These are phyloP conservation scores for Trachelipus rathkii DNA, from an alignment of 1,140 invertebrate species.

Conservation along the genomic window DNA sequence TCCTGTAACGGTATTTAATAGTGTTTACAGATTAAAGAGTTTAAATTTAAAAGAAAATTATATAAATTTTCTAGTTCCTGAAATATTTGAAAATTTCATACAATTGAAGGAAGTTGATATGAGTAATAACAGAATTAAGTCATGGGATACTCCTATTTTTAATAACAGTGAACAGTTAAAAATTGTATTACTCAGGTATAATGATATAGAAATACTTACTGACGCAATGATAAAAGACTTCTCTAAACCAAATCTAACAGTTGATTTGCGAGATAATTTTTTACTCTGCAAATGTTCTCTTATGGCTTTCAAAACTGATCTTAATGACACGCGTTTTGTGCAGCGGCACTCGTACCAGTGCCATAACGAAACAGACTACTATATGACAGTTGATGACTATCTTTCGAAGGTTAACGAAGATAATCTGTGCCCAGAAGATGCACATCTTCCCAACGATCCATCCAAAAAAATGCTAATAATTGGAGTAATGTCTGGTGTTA, in stretches of 20 bases:
- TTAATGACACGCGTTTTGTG: constrained; percentile 29
- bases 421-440: background rate
- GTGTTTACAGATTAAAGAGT: background rate
- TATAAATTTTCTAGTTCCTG: constrained; percentile 8
- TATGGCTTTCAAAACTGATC: constrained; percentile 4
- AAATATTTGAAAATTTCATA: constrained; percentile 20
- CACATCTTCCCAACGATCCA: background rate
- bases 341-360: constrained; percentile 21
- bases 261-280: constrained; percentile 24
- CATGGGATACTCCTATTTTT: constrained; percentile 27
- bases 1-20: background rate
- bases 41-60: constrained; percentile 27
- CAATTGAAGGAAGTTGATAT: constrained; percentile 14
- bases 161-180: background rate
- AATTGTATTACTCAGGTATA: constrained; percentile 18
- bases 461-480: background rate
- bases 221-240: constrained; percentile 32
- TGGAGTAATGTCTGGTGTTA: background rate
- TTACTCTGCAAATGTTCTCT: constrained; percentile 28
- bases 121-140: constrained; percentile 20
- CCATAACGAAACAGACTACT: background rate
- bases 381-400: constrained; percentile 16
- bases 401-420: background rate
- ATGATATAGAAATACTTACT: constrained; percentile 22
- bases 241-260: constrained; percentile 16